A percentile compares a stretch with the other conserved stretches of the same genome.
These are phyloP conservation scores for Acanthosepion pharaonis DNA, from an alignment of 2,888 invertebrate species.

Conservation along the genomic window DNA sequence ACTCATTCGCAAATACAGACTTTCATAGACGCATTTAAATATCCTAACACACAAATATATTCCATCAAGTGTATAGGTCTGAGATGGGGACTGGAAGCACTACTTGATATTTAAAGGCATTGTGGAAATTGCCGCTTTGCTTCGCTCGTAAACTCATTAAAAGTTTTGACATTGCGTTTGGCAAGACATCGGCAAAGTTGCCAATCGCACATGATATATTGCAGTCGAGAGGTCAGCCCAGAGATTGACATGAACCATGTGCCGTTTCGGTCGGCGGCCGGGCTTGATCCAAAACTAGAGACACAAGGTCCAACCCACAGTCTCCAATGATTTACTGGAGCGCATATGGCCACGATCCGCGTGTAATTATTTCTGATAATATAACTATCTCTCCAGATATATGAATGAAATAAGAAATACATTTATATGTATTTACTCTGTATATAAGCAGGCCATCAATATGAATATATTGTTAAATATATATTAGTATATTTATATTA, in stretches of 20 bases:
- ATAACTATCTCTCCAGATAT: no score
- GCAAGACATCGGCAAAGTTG: background rate
- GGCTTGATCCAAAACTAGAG: background rate
- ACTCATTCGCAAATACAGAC: background rate
- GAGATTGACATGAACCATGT: conserved; percentile 33
- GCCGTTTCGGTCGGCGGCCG: background rate
- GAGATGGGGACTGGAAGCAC: background rate
- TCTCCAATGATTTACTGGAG: background rate
- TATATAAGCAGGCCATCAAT: no score
- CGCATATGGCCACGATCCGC: background rate
- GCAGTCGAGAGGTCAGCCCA: conserved; percentile 16
- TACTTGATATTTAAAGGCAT: conserved; percentile 7
- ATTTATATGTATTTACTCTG: no score
- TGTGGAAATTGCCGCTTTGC: background rate
- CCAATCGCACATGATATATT: conserved; percentile 17
- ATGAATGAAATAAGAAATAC: no score
- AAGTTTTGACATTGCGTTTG: conserved; percentile 25
- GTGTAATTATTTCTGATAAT: background rate
- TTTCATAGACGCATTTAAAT: background rate
- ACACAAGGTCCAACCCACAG: background rate
- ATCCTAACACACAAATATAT: background rate
- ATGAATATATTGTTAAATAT: no score
- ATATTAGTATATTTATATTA: no score
- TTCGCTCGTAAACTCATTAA: background rate
- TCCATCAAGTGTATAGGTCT: background rate